Evolutionary conservation across 1,140 invertebrate species (phyloP).

Genomic region (Odontomachus brunneus): DNA sequence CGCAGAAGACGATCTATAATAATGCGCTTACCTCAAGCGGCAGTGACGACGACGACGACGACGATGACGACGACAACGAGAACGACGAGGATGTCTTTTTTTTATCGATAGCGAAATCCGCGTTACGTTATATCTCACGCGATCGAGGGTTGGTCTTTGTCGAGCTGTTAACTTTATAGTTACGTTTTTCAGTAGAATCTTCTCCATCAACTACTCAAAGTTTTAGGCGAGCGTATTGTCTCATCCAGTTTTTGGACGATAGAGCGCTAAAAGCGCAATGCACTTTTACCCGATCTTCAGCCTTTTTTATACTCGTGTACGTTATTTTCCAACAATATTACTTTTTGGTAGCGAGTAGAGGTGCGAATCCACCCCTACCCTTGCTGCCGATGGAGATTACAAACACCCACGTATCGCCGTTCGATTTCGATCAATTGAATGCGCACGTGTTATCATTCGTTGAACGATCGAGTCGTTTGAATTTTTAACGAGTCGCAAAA

Average conservation of each 20-base stretch:
- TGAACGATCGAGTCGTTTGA: no score
- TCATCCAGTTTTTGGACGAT: background rate
- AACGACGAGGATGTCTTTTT: no score
- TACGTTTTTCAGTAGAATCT: no score
- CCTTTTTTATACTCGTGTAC: background rate
- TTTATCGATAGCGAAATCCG: no score
- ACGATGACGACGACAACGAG: background rate
- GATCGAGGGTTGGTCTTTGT: no score
- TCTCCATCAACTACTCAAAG: background rate
- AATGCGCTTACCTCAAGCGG: background rate
- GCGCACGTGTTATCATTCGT: no score
- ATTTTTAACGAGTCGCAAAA: background rate
- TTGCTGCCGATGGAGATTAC: background rate
- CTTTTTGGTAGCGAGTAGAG: conserved; percentile 6
- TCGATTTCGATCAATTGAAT: conserved; percentile 1
- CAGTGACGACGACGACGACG: background rate
- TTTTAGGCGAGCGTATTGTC: background rate
- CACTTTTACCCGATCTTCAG: background rate
- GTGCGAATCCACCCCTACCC: no score
- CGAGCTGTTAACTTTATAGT: no score
- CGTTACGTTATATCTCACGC: no score
- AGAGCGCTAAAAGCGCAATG: background rate
- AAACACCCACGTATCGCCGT: background rate
- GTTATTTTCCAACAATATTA: background rate
- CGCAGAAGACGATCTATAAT: background rate